A percentile compares a stretch with the other conserved stretches of the same genome.
phyloP scores from a whole-genome alignment of 2,797 vertebrate species.

The Liparis tanakae region DNA sequence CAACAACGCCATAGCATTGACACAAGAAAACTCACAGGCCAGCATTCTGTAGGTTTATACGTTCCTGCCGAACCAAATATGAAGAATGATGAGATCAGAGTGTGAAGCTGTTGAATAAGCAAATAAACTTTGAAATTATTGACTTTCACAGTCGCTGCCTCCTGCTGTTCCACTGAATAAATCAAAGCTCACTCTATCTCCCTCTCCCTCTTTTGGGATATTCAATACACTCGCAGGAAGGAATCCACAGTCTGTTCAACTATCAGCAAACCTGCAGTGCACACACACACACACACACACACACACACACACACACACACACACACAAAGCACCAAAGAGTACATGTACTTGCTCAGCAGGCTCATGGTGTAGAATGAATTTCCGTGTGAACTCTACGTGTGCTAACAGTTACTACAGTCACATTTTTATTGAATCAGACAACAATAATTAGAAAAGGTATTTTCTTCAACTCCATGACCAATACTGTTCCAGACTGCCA shows the following conservation, averaged over 20 bases:
- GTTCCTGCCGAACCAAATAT: constrained; percentile 47
- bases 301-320: constrained; percentile 10
- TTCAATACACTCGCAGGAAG: constrained; percentile 47
- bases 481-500: neutral
- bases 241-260: constrained; percentile 51
- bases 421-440: neutral
- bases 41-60: constrained; percentile 24
- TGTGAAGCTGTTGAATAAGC: constrained; percentile 56
- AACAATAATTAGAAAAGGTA: neutral
- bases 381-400: neutral
- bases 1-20: constrained; percentile 41
- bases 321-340: constrained; percentile 12
- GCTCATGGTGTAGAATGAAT: constrained; percentile 5
- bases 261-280: constrained; percentile 36
- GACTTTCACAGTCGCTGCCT: constrained; percentile 62
- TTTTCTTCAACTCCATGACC: neutral
- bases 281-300: constrained; percentile 7
- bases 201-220: constrained; percentile 21
- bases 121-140: constrained; percentile 71
- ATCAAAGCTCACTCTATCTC: constrained; percentile 40
- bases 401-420: neutral
- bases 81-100: constrained; percentile 63
- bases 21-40: constrained; percentile 26
- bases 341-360: neutral
- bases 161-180: constrained; percentile 65